Conservation (phyloP, 1,140 invertebrate genomes). For the Microplitis mediator region DNA sequence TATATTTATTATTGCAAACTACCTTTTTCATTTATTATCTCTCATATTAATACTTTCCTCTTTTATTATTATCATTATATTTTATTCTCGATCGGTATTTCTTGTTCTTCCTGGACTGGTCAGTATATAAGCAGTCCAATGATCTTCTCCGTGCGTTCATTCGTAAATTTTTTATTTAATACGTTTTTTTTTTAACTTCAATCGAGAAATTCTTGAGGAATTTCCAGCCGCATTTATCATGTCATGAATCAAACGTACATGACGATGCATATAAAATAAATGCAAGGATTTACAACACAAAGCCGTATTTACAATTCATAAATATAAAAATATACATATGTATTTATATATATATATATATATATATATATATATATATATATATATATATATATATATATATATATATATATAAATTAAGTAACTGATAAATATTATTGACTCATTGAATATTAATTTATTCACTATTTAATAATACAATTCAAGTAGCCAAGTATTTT, state of each 20-base stretch:
- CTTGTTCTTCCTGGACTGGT: not conserved
- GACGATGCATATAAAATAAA: slow-evolving; percentile 12
- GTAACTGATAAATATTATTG: too few species aligned
- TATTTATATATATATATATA: too few species aligned
- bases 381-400: too few species aligned
- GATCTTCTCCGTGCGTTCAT: slow-evolving; percentile 10
- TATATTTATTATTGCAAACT: not conserved
- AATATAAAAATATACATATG: too few species aligned
- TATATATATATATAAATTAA: too few species aligned
- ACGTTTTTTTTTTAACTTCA: slow-evolving; percentile 12
- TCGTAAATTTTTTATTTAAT: slow-evolving; percentile 9
- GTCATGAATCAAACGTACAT: slow-evolving; percentile 17
- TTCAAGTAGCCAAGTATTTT: not conserved
- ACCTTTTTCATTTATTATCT: not conserved
- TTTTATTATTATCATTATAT: slow-evolving; percentile 9
- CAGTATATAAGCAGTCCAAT: slow-evolving; percentile 20
- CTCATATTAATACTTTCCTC: not conserved
- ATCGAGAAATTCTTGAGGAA: not conserved
- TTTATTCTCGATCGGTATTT: slow-evolving; percentile 12
- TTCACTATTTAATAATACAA: not conserved
- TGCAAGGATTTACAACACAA: not conserved
- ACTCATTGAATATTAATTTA: not conserved
- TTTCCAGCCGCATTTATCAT: not conserved
- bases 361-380: too few species aligned
- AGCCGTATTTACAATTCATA: too few species aligned